Evolutionary conservation across 64 coral and sea anemone genomes (phyloP), one percentile per base, ranked within the genome.

Genomic region (Dendronephthya gigantea): DNA sequence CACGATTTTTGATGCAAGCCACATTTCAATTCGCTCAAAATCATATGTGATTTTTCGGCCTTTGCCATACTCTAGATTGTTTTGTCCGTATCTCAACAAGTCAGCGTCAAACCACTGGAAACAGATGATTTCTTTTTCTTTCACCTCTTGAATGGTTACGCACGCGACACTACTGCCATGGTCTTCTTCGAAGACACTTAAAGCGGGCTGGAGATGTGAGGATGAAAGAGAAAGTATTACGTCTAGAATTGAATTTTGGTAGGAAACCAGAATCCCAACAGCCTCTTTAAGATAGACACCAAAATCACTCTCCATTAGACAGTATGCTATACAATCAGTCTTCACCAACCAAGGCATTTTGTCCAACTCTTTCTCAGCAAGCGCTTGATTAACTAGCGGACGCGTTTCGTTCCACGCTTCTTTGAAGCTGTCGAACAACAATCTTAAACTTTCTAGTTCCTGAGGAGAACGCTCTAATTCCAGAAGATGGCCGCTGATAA

Each of bases 11-110:
- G 70, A 75, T n/a, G 87, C 87, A 23, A 94, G 59, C 70, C 91
- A 86, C 55, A 50, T 88, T 83, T 94, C 92, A 12, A 94, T 94
- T 74, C 88, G 90, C 47, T 59, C 93, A 65, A 94, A 89, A 76
- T 90, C 90, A 82, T 94, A 94, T 13, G 81, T 31, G 40, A 94
- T 89, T 48, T 91, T 87, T 74, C 86, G 45, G 33, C 92, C 92
- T 15, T 87, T 85, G 1, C 92, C 92, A 47, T 94, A 94, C 27
- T 94, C 92, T 13, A 86, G 90, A 83, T 94, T 51, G 27, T 89
- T 83, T 25, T 94, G 87, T 14, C 86, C 88, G 68, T 94, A 87
- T 11, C 50, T 65, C 37, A 94, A 66, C 27, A 94, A 86, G 15
- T 86, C 83, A 25, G 23, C 1, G 23, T 88, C 79, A 17, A 87